These are phyloP conservation scores for Philopotamus ludificatus DNA, from an alignment of 1,140 invertebrate species.

Conservation along the genomic window DNA sequence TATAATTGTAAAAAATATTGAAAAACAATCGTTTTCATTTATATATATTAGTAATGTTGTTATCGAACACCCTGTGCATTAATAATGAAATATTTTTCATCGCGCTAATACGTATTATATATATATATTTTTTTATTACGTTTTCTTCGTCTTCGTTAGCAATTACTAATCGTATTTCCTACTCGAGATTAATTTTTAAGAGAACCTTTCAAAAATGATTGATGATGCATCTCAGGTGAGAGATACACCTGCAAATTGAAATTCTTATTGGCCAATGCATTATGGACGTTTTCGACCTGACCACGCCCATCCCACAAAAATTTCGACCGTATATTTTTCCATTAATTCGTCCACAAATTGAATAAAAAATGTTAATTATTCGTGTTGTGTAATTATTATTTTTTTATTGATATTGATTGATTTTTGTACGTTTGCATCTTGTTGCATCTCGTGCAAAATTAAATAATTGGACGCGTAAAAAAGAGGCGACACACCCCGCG, in stretches of 20 bases:
- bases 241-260: slow-evolving; percentile 37
- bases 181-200: slow-evolving; percentile 23
- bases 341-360: too few relatives aligned
- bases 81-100: not conserved
- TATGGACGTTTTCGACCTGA: slow-evolving; percentile 43
- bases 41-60: not conserved
- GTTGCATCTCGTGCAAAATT: too few relatives aligned
- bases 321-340: not conserved
- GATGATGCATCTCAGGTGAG: slow-evolving; percentile 28
- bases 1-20: slow-evolving; percentile 41
- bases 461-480: not conserved
- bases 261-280: slow-evolving; percentile 50
- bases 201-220: slow-evolving; percentile 33
- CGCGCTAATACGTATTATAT: not conserved
- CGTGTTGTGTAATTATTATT: too few relatives aligned
- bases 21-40: slow-evolving; percentile 27
- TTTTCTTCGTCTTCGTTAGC: slow-evolving; percentile 10
- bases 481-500: not conserved
- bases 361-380: too few relatives aligned
- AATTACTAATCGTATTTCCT: slow-evolving; percentile 23
- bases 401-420: not conserved
- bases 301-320: slow-evolving; percentile 7
- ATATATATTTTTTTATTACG: not conserved
- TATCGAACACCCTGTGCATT: not conserved
- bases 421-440: too few relatives aligned